Evolutionary conservation across 1,140 invertebrate species (phyloP), one percentile per base, ranked within the genome.

Genomic region (Centruroides vittatus): DNA sequence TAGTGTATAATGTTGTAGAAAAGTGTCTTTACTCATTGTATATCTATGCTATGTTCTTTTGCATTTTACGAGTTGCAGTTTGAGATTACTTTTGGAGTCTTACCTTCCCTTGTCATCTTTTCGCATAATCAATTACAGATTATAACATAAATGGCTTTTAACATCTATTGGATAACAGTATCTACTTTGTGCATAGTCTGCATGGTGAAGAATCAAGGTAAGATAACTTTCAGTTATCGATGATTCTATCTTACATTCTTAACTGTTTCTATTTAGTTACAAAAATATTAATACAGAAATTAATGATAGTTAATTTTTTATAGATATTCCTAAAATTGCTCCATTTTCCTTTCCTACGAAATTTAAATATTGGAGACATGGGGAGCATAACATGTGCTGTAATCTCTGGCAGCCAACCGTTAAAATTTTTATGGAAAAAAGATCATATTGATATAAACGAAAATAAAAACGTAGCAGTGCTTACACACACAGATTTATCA

Each of bases 291-390:
- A 41, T 41, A 8, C 3, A 41, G 3, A 41, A 41, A 3, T 41
- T 41, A 41, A 41, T 41, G 23, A 41, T 41, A 8, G 3, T 41
- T 41, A 1, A 23, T 58, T 48, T 49, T 35, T 61, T 57, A 46
- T 12, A 61, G 60, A 61, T 7, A 0, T 35, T 11, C 60, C 60
- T 4, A 23, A 11, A 7, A 58, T 58, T 54, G 55, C 50, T n/a
- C 61, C 56, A 12, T 62, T 62, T 34, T 23, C 36, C 2, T 62
- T 62, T 59, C 57, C 55, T n/a, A n/a, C n/a, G 47, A 2, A 50
- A 51, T 3, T 46, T 62, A 23, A 51, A 59, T 47, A 41, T 62
- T 6, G 61, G 61, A 8, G 50, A 62, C 2, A 59, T 13, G 35
- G 23, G 12, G 12, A 59, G 12, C 8, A 57, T 62, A 3, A 47